A percentile compares a stretch with the other conserved stretches of the same genome.
Conservation (phyloP, 2,113 vertebrate genomes). For the Forbesichthys agassizii region DNA sequence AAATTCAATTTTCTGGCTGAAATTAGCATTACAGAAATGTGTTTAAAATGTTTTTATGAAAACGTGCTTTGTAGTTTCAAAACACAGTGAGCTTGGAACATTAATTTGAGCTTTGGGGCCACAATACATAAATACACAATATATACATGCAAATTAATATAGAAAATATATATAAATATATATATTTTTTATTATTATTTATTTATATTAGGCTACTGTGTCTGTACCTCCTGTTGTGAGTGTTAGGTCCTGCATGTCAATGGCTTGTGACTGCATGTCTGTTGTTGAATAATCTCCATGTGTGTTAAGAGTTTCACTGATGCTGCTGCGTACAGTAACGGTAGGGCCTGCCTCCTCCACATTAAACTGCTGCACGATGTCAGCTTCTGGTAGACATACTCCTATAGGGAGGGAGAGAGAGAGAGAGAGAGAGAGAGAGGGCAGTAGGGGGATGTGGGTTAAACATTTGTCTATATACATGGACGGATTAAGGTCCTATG, state of each 20-base stretch:
- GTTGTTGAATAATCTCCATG: neutral
- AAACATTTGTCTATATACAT: too few relatives aligned
- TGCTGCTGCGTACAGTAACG: conserved; percentile 39
- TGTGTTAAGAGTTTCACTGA: conserved; percentile 39
- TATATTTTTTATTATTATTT: too few relatives aligned
- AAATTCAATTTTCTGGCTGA: too few relatives aligned
- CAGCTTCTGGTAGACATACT: conserved; percentile 77
- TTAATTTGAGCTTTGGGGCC: neutral
- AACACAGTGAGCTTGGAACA: neutral
- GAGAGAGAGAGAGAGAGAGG: neutral
- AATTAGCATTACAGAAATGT: too few relatives aligned
- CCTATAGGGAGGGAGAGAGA: conserved; percentile 58
- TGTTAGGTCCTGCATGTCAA: neutral
- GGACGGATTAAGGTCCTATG: too few relatives aligned
- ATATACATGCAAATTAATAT: too few relatives aligned
- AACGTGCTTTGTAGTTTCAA: neutral
- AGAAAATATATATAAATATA: too few relatives aligned
- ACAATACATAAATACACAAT: neutral
- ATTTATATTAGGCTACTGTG: neutral
- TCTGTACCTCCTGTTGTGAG: conserved; percentile 75
- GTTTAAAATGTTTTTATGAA: too few relatives aligned
- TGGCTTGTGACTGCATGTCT: neutral
- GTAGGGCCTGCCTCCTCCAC: conserved; percentile 58
- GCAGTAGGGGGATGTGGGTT: neutral
- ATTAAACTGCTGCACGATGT: conserved; percentile 62